Conservation (phyloP, 2,888 invertebrate genomes). For the Cataglyphis cursor region DNA sequence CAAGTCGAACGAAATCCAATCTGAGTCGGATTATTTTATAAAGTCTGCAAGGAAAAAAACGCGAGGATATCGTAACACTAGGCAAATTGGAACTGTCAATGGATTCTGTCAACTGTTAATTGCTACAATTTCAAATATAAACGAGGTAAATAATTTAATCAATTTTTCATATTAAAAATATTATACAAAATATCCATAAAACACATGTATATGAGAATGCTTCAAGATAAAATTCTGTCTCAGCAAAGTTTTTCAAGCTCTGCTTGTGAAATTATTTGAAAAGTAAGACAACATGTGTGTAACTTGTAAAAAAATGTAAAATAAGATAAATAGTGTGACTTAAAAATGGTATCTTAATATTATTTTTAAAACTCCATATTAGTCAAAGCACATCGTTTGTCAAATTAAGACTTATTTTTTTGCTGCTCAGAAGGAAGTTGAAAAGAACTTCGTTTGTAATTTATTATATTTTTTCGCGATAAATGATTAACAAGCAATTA, state of each 20-base stretch:
- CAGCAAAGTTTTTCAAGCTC: background rate
- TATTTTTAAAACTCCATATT: background rate
- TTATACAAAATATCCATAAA: background rate
- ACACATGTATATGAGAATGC: background rate
- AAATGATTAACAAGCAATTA: background rate
- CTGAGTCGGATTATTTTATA: background rate
- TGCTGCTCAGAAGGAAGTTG: background rate
- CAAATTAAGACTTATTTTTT: background rate
- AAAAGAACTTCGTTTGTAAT: background rate
- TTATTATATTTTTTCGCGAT: background rate
- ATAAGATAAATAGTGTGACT: background rate
- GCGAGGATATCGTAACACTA: background rate
- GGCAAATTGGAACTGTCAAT: background rate
- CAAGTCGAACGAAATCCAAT: background rate
- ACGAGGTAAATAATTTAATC: background rate
- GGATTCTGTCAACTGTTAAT: background rate
- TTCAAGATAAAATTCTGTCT: conserved; percentile 16
- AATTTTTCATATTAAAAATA: background rate
- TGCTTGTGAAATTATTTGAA: background rate
- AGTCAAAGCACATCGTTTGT: background rate
- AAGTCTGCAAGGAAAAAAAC: background rate
- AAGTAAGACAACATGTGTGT: background rate
- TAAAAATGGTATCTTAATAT: background rate
- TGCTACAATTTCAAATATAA: background rate
- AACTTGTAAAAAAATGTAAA: background rate